Evolutionary conservation across 1,140 invertebrate species (phyloP).

Genomic region (Aphis gossypii): DNA sequence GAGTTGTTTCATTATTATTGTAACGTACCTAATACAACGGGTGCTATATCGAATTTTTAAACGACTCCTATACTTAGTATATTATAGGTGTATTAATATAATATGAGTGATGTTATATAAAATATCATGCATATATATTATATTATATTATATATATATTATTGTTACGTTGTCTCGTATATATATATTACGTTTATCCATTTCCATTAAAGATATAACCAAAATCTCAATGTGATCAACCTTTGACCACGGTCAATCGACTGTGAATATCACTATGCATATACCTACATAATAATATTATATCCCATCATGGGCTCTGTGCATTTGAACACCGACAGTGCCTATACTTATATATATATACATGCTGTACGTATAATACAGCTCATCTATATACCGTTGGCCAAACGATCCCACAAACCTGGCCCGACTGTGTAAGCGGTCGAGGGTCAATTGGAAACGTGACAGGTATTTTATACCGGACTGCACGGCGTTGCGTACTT

Average conservation of each 20-base stretch:
- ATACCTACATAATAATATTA: not conserved
- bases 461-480: not conserved
- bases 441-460: constrained; percentile 20
- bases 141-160: too few species aligned
- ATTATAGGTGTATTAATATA: not conserved
- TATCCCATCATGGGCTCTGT: not conserved
- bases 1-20: not conserved
- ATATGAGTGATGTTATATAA: not conserved
- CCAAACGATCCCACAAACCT: not conserved
- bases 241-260: not conserved
- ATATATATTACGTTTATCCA: not conserved
- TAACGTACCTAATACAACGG: not conserved
- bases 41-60: not conserved
- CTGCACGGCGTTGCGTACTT: not conserved
- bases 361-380: not conserved
- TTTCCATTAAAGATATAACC: not conserved
- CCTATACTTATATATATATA: not conserved
- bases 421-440: not conserved
- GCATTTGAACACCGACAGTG: not conserved
- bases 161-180: too few species aligned
- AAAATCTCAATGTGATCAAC: not conserved
- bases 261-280: not conserved
- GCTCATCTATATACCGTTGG: not conserved
- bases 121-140: too few species aligned
- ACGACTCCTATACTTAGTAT: not conserved